Percentiles rank a stretch among this genome's conserved stretches.
These are phyloP conservation scores for Macquaria australasica DNA, from an alignment of 2,113 vertebrate species.

Conservation along the genomic window DNA sequence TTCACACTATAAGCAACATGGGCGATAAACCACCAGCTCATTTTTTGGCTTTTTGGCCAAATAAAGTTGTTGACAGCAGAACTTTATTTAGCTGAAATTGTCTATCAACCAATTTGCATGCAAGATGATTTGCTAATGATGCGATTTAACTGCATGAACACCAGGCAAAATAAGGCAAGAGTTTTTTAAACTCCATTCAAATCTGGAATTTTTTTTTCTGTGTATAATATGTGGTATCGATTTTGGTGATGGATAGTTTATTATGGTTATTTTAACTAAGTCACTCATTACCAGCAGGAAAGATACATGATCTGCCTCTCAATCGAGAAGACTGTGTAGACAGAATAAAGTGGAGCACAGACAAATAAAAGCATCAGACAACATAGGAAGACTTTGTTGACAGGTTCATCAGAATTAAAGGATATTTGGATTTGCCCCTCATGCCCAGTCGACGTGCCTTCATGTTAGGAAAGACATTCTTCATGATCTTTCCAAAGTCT, in stretches of 20 bases:
- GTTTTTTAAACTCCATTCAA: background rate
- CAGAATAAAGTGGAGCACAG: background rate
- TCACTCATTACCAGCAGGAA: background rate
- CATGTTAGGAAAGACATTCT: conserved; percentile 99
- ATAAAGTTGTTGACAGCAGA: background rate
- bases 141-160: background rate
- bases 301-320: too few relatives aligned
- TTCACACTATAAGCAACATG: too few relatives aligned
- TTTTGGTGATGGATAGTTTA: too few relatives aligned
- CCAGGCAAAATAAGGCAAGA: background rate
- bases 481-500: conserved; percentile 99
- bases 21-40: background rate
- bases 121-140: background rate
- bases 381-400: conserved; percentile 9
- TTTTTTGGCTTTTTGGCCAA: background rate
- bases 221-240: background rate
- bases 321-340: background rate
- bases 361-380: background rate
- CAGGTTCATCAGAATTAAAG: conserved; percentile 81
- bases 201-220: background rate
- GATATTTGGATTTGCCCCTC: conserved; percentile 99
- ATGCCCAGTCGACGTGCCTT: conserved; percentile 99
- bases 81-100: background rate
- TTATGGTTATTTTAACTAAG: background rate
- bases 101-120: background rate